These are phyloP conservation scores for Garrulus glandarius DNA, from an alignment of 2,797 vertebrate genomes.

Conservation along the genomic window DNA sequence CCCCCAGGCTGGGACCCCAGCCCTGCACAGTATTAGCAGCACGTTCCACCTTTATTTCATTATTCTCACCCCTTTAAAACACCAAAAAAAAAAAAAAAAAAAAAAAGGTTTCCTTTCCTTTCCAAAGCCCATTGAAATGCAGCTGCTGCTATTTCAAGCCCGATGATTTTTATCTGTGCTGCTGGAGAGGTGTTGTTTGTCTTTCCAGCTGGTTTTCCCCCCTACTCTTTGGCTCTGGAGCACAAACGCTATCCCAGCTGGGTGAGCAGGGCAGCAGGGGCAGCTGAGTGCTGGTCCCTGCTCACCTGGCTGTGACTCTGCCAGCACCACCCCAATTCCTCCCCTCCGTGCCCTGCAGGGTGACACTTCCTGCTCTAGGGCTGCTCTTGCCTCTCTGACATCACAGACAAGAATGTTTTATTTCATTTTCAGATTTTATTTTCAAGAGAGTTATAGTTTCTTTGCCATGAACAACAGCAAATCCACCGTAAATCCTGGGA, in stretches of 20 bases:
- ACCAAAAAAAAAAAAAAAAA: neutral
- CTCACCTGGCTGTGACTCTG: neutral
- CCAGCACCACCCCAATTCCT: neutral
- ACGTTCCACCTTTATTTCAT: neutral
- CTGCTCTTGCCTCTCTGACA: neutral
- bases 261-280: neutral
- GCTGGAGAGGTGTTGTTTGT: neutral
- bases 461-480: neutral
- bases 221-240: neutral
- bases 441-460: neutral
- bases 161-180: neutral
- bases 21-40: neutral
- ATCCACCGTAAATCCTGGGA: neutral
- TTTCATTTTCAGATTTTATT: neutral
- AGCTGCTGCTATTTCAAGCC: neutral
- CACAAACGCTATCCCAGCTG: neutral
- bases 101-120: neutral
- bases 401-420: neutral
- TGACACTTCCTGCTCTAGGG: accelerated
- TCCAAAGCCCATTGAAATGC: neutral
- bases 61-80: neutral
- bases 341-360: neutral
- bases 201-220: neutral
- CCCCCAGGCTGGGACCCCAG: neutral
- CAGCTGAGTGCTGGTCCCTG: neutral